Evolutionary conservation across 2,797 vertebrate species (phyloP).

Genomic region (Lutjanus argentimaculatus): DNA sequence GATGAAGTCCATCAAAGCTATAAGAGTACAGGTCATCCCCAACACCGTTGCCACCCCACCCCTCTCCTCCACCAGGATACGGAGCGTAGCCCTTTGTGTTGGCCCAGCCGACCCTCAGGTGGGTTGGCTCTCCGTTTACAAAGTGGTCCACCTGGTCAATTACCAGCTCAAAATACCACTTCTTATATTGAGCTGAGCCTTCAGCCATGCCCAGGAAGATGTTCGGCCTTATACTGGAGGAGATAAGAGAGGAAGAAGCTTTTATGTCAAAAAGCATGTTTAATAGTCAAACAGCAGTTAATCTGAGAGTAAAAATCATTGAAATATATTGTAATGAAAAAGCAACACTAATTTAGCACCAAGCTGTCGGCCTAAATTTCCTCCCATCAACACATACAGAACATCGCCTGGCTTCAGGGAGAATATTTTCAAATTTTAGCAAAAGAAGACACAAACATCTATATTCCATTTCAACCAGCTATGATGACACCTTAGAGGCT

Average conservation of each 20-base stretch:
- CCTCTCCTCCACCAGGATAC: conserved; percentile 98
- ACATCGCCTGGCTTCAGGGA: background rate
- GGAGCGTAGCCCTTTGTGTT: conserved; percentile 97
- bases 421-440: background rate
- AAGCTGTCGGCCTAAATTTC: background rate
- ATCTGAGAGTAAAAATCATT: background rate
- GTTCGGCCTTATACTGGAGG: conserved; percentile 94
- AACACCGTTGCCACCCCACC: conserved; percentile 97
- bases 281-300: background rate
- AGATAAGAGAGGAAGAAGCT: conserved; percentile 9
- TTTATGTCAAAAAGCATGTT: background rate
- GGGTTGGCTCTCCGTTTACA: conserved; percentile 94
- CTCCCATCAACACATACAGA: background rate
- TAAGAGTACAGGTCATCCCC: conserved; percentile 98
- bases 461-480: background rate
- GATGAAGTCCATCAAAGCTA: conserved; percentile 97
- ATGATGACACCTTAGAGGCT: background rate
- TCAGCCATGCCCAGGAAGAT: conserved; percentile 97
- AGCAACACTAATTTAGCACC: background rate
- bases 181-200: conserved; percentile 98
- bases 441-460: background rate
- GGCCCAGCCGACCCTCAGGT: conserved; percentile 97
- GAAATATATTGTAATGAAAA: background rate
- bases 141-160: conserved; percentile 98
- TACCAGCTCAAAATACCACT: conserved; percentile 98